These are phyloP conservation scores for Diadumene lineata DNA, from an alignment of 92 coral and sea anemone genomes.

Conservation along the genomic window DNA sequence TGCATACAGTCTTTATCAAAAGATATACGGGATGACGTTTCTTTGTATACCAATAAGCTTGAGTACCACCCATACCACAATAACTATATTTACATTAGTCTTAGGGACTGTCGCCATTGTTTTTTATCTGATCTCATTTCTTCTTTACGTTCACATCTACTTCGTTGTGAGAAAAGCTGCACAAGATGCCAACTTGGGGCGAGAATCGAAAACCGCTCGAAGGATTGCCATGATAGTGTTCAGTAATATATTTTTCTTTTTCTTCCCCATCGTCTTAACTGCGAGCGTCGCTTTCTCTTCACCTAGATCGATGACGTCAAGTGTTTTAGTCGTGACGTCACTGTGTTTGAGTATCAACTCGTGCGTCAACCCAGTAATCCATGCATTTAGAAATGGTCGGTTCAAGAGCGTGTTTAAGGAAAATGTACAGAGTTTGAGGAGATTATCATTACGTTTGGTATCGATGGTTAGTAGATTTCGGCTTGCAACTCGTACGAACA, in stretches of 20 bases:
- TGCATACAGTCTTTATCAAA: not conserved
- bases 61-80: not conserved
- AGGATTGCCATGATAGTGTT: constrained; percentile 27
- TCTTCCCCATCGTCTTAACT: constrained; percentile 5
- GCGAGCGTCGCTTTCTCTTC: not conserved
- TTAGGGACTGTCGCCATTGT: not conserved
- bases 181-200: constrained; percentile 1
- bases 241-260: constrained; percentile 29
- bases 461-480: too few relatives aligned
- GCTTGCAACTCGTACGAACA: too few relatives aligned
- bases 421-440: not conserved
- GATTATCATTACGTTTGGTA: too few relatives aligned
- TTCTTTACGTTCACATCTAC: constrained; percentile 30
- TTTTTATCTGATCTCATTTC: not conserved
- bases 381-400: not conserved
- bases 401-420: not conserved
- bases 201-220: constrained; percentile 34
- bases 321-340: not conserved
- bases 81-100: not conserved
- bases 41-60: not conserved
- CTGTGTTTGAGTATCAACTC: not conserved
- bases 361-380: not conserved
- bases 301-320: not conserved
- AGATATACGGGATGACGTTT: not conserved
- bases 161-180: constrained; percentile 15